Conservation (phyloP, 2,888 invertebrate species). For the Coelinius sp. region DNA sequence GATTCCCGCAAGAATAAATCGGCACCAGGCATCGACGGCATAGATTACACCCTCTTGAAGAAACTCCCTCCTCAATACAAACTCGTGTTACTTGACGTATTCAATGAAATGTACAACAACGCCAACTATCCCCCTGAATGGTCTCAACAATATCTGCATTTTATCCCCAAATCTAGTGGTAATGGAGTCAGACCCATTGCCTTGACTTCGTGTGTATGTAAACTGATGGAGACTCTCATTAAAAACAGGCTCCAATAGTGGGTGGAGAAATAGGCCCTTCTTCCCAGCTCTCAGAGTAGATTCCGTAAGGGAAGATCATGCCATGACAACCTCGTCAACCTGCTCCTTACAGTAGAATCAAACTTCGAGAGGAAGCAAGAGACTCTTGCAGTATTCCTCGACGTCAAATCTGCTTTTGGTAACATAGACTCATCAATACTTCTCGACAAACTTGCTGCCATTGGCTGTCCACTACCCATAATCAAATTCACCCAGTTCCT, state of each 20-base stretch:
- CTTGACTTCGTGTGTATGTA: constrained; percentile 44
- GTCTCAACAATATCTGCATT: constrained; percentile 38
- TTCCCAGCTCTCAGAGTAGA: constrained; percentile 40
- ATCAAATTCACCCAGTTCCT: neutral
- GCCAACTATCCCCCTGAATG: constrained; percentile 32
- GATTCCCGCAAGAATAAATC: constrained; percentile 34
- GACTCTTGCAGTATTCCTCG: neutral
- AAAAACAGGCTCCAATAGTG: constrained; percentile 45
- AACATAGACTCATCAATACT: neutral
- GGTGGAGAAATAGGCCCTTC: constrained; percentile 35
- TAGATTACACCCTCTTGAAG: constrained; percentile 38
- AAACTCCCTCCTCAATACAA: constrained; percentile 35
- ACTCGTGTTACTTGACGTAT: constrained; percentile 41
- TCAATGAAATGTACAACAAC: constrained; percentile 38
- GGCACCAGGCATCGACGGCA: constrained; percentile 43
- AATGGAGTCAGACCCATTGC: too few relatives aligned
- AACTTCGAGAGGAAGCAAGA: neutral
- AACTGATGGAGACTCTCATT: constrained; percentile 46
- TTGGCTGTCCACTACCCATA: neutral
- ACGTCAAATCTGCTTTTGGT: neutral
- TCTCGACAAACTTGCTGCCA: neutral
- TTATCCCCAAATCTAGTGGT: constrained; percentile 43
- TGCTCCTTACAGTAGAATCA: neutral
- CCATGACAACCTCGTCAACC: constrained; percentile 36
- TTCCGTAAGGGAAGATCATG: constrained; percentile 42